A percentile compares a stretch with the other conserved stretches of the same genome.
Evolutionary conservation across 2,797 vertebrate genomes (phyloP).

Genomic region (Karalla daura): DNA sequence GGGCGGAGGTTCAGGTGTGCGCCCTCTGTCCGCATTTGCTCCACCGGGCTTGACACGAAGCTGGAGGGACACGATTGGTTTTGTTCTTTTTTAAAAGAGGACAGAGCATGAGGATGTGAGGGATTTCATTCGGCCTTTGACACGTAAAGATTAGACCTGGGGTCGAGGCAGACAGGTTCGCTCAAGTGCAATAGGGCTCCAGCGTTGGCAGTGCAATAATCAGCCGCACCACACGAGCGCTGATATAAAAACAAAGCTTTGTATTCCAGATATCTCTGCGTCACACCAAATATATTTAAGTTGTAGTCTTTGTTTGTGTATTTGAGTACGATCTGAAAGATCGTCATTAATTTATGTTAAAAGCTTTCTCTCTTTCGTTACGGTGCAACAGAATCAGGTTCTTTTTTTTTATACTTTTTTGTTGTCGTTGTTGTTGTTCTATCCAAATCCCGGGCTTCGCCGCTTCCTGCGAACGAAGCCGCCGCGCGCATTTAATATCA

Average conservation of each 20-base stretch:
- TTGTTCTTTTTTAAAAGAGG: not conserved
- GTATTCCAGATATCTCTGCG: slow-evolving; percentile 65
- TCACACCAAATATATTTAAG: slow-evolving; percentile 83
- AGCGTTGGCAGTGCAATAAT: slow-evolving; percentile 66
- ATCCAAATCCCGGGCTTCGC: slow-evolving; percentile 37
- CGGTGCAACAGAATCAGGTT: slow-evolving; percentile 19
- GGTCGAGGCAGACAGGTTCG: slow-evolving; percentile 47
- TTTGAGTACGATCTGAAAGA: slow-evolving; percentile 60
- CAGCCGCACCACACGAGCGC: slow-evolving; percentile 50
- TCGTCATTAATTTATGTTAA: slow-evolving; percentile 40
- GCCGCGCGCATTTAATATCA: slow-evolving; percentile 37
- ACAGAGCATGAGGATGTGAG: slow-evolving; percentile 20
- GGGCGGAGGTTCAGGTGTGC: no score
- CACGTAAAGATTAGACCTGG: slow-evolving; percentile 44
- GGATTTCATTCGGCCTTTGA: slow-evolving; percentile 20
- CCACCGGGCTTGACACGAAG: slow-evolving; percentile 1
- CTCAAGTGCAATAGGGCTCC: slow-evolving; percentile 72
- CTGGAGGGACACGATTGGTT: not conserved
- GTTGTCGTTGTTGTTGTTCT: slow-evolving; percentile 43
- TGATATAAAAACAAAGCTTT: slow-evolving; percentile 66
- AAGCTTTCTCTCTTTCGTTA: slow-evolving; percentile 32
- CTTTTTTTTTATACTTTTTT: no score
- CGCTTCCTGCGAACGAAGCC: slow-evolving; percentile 11
- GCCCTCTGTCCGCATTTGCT: not conserved
- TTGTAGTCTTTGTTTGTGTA: slow-evolving; percentile 71